Evolutionary conservation across 2,797 vertebrate species (phyloP).

Genomic region (Brotula barbata): DNA sequence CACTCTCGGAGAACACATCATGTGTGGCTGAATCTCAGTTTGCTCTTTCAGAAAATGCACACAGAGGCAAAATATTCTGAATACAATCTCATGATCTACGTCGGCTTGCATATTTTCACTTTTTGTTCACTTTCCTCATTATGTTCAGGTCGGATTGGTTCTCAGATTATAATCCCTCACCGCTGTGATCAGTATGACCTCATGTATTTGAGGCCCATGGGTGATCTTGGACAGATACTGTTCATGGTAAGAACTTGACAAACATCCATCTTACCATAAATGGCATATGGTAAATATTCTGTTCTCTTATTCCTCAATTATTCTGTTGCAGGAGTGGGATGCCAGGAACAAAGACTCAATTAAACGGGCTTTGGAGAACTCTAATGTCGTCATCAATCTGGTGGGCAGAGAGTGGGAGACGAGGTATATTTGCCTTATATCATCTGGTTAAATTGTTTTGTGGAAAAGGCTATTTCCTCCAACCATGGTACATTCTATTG

Average conservation of each 20-base stretch:
- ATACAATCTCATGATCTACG: too few species aligned
- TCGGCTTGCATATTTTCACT: too few species aligned
- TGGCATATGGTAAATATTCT: neutral
- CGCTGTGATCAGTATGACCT: slow-evolving; percentile 91
- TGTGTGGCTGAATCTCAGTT: too few species aligned
- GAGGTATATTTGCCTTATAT: slow-evolving; percentile 81
- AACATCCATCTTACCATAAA: neutral
- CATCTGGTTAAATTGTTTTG: too few species aligned
- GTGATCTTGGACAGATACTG: slow-evolving; percentile 92
- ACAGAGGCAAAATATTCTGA: too few species aligned
- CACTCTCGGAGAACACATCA: too few species aligned
- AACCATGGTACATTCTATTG: too few species aligned
- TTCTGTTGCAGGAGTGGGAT: slow-evolving; percentile 87
- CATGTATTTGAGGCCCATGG: slow-evolving; percentile 92
- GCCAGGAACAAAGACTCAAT: slow-evolving; percentile 87
- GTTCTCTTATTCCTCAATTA: neutral
- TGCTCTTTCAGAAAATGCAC: too few species aligned
- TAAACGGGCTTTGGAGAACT: slow-evolving; percentile 85
- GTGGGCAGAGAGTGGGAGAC: slow-evolving; percentile 95
- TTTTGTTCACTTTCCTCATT: slow-evolving; percentile 3
- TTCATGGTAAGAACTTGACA: slow-evolving; percentile 82
- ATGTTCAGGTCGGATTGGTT: slow-evolving; percentile 87
- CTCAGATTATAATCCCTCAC: slow-evolving; percentile 90
- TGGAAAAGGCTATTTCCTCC: too few species aligned
- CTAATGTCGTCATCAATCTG: slow-evolving; percentile 94